Evolutionary conservation across 2,888 invertebrate genomes (phyloP), one percentile per base, ranked within the genome.

Genomic region (Stenolophus ochropezus): DNA sequence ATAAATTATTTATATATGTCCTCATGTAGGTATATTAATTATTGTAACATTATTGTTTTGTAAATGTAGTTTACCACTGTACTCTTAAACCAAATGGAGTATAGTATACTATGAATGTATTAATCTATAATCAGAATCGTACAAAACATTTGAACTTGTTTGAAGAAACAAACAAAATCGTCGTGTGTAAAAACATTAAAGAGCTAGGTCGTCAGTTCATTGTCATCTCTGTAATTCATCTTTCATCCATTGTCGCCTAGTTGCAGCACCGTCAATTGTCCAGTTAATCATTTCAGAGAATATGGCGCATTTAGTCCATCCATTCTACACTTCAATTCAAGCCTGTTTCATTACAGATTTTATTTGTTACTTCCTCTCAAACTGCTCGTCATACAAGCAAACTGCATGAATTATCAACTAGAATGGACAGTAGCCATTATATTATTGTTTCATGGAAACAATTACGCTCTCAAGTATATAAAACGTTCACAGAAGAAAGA

Each of bases 331-430:
- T 49, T 74, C 74, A 21, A 74, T 71, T 71, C 47, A 25, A 5
- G 33, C 20, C 49, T 74, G 18, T 71, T 71, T 74, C 74, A 74
- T 74, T 74, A 47, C 47, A 58, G 16, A 61, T 47, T 77, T 77
- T 61, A 77, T 77, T 77, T 61, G 58, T 77, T 20, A 77, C 77
- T 77, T 77, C 77, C 77, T 77, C 33, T 77, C 47, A 42, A 77
- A 77, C 18, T 53, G 58, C 76, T 21, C 51, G 75, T 75, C 75
- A 75, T 25, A 71, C 71, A 27, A 53, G 53, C 56, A 56, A 58
- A 8, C 49, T 61, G 49, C 49, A 77, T 77, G 77, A 61, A 77
- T 61, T 77, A 77, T 61, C 23, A 77, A 42, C 58, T 4, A 49
- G 74, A 74, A 74, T 71, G 71, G 47, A 71, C 71, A 71, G 42